Conservation (phyloP, 1,140 invertebrate genomes). For the Tribolium castaneum region DNA sequence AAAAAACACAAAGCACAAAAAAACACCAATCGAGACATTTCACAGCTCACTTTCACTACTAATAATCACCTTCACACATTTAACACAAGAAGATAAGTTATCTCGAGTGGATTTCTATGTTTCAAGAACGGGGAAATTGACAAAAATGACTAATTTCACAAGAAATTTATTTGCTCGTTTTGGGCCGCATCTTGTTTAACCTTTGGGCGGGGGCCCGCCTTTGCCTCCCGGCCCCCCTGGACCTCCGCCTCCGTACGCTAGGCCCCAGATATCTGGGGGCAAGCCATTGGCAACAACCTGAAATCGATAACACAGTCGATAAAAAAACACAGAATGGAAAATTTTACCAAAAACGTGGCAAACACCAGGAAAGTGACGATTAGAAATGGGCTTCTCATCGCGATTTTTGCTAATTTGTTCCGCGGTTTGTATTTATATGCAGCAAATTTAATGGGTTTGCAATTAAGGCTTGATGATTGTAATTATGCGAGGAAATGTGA, state of each 20-base stretch:
- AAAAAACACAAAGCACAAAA: background rate
- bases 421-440: background rate
- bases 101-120: no score
- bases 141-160: no score
- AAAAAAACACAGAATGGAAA: background rate
- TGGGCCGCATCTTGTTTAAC: background rate
- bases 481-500: background rate
- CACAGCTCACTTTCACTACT: no score
- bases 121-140: no score
- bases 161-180: background rate
- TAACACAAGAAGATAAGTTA: no score
- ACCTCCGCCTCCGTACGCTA: background rate
- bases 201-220: background rate
- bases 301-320: background rate
- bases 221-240: background rate
- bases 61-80: no score
- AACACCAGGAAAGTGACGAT: background rate
- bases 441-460: background rate
- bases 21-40: background rate
- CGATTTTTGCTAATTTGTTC: background rate
- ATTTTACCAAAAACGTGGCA: background rate
- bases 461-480: background rate
- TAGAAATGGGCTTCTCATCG: background rate
- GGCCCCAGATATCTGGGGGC: background rate
- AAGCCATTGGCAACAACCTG: background rate